These are phyloP conservation scores for Eulemur macaco DNA, from an alignment of 2,113 vertebrate species.

Conservation along the genomic window DNA sequence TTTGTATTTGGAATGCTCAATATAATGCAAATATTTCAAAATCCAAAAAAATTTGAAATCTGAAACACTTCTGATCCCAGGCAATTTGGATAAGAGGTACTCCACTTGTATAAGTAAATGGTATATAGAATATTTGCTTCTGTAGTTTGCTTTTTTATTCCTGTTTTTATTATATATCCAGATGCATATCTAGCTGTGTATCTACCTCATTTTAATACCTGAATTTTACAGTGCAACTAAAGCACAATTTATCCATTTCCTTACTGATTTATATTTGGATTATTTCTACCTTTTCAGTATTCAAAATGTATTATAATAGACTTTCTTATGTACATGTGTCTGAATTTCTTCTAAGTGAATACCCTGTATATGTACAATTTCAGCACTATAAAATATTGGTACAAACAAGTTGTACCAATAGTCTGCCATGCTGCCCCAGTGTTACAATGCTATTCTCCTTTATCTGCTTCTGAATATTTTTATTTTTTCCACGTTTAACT, in stretches of 20 bases:
- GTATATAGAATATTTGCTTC: not conserved
- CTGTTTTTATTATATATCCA: not conserved
- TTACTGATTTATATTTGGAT: not conserved
- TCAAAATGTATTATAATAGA: not conserved
- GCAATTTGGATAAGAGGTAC: not conserved
- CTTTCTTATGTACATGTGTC: not conserved
- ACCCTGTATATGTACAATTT: not conserved
- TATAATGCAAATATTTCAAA: not conserved
- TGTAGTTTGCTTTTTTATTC: not conserved
- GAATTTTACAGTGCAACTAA: not conserved
- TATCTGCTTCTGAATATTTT: not conserved
- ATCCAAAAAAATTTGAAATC: not conserved
- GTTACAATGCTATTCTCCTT: not conserved
- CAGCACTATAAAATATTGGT: not conserved
- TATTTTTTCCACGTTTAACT: slow-evolving; percentile 15
- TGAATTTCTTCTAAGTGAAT: not conserved
- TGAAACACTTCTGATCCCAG: not conserved
- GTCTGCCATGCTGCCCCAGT: not conserved
- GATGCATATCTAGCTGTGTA: not conserved
- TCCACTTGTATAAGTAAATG: not conserved
- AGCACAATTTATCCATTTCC: not conserved
- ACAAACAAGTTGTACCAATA: not conserved
- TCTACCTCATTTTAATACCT: slow-evolving; percentile 12
- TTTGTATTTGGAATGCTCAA: not conserved
- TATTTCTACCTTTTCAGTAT: not conserved